phyloP scores from a whole-genome alignment of 2,113 vertebrate species.

The Dicrurus megarhynchus region DNA sequence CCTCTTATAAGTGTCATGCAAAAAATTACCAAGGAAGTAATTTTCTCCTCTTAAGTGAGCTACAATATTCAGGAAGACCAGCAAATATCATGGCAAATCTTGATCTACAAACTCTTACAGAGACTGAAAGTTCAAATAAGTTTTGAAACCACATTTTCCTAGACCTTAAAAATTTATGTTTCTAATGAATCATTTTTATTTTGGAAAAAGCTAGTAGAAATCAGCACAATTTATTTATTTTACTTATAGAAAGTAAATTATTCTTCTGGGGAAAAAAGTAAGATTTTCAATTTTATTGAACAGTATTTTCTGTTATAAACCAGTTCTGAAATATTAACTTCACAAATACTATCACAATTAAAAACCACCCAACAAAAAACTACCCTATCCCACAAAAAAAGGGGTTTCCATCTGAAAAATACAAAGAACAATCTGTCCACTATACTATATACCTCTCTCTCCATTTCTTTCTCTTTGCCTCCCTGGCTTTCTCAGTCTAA shows the following conservation, averaged over 20 bases:
- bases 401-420: background rate
- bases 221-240: background rate
- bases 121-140: background rate
- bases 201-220: background rate
- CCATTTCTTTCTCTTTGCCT: background rate
- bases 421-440: background rate
- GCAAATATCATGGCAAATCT: background rate
- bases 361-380: background rate
- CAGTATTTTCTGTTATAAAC: background rate
- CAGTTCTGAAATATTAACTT: background rate
- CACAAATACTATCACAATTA: background rate
- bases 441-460: background rate
- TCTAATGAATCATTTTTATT: background rate
- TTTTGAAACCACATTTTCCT: background rate
- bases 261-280: background rate
- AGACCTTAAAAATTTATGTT: background rate
- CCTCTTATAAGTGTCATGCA: background rate
- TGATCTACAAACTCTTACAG: background rate
- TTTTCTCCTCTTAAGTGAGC: background rate
- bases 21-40: background rate
- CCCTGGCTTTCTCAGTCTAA: background rate
- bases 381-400: background rate
- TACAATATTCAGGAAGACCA: background rate
- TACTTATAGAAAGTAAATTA: background rate
- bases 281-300: background rate